Evolutionary conservation across 2,888 invertebrate species (phyloP), one percentile per base, ranked within the genome.

Genomic region (Lasioglossum villosulum): DNA sequence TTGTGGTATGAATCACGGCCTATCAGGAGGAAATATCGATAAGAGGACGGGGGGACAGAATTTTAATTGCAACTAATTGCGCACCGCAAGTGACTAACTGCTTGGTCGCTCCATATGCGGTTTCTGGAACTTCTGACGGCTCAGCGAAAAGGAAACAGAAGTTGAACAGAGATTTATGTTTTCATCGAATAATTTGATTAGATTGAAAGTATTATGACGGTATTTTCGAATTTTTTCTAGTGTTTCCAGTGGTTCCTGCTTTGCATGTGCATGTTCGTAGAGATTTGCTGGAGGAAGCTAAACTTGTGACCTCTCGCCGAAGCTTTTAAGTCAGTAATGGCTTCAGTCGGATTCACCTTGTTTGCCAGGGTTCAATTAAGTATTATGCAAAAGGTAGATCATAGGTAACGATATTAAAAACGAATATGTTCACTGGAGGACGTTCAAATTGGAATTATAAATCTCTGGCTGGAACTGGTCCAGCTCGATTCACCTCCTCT

Each of bases 11-110:
- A 81, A 34, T 81, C 72, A 37, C 72, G n/a, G 23, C 19, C 39
- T 74, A 56, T 56, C 34, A 12, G 34, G 63, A n/a, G 52, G 72
- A 81, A 68, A 66, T 72, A 76, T 48, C 59, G 10, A 72, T 23
- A 14, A 12, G 63, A 63, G 14, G 30, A 27, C 12, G 27, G 1
- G 27, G 27, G 5, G 27, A 52, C 39, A 10, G 72, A 30, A 76
- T 34, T 16, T 66, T 80, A 75, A 79, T 75, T 56, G 73, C 23
- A 19, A 52, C 27, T 80, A 70, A 74, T 59, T 48, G n/a, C n/a
- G 45, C 48, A 27, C 74, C 48, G 34, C n/a, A 12, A 3, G 37
- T 59, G 48, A 59, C 23, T 71, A 77, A 81, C 45, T 52, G 37
- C 59, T 66, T 30, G 27, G 12, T 39, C 30, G 14, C 56, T 12